phyloP scores from a whole-genome alignment of 2,888 invertebrate species.

The Anthophora plumipes region DNA sequence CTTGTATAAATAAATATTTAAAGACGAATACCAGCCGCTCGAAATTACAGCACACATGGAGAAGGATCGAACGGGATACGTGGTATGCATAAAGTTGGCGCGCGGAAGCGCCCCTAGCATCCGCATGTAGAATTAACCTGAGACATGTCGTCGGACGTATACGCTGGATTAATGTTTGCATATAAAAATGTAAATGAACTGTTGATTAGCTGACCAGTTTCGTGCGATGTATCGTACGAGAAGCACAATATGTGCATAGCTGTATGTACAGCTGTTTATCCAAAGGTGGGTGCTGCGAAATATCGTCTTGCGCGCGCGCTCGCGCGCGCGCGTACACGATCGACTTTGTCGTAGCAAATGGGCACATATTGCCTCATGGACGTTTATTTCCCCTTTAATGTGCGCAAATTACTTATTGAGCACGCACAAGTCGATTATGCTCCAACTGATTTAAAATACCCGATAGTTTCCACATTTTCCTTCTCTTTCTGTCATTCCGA shows the following conservation, averaged over 20 bases:
- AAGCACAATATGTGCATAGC: conserved; percentile 76
- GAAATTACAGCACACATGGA: background rate
- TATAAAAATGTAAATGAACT: conserved; percentile 79
- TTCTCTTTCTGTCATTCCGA: background rate
- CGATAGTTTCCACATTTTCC: background rate
- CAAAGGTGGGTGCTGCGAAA: conserved; percentile 76
- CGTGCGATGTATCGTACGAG: conserved; percentile 63
- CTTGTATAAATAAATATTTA: background rate
- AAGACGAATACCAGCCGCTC: background rate
- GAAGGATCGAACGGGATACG: background rate
- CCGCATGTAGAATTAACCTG: conserved; percentile 57
- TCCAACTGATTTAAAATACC: no score
- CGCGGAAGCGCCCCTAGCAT: conserved; percentile 46
- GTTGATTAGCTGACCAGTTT: conserved; percentile 77
- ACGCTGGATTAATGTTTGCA: conserved; percentile 68
- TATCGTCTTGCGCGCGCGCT: background rate
- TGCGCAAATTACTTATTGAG: conserved; percentile 19
- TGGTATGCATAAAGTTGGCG: conserved; percentile 2
- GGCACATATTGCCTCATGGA: conserved; percentile 18
- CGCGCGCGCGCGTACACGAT: conserved; percentile 3
- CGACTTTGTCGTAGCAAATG: conserved; percentile 7
- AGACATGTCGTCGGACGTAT: conserved; percentile 75
- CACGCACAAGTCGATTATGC: background rate
- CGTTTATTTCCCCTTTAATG: background rate
- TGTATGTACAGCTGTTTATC: conserved; percentile 68